Percentiles rank a stretch among this genome's conserved stretches.
Evolutionary conservation across 2,797 vertebrate species (phyloP).

Genomic region (Sternotherus odoratus): DNA sequence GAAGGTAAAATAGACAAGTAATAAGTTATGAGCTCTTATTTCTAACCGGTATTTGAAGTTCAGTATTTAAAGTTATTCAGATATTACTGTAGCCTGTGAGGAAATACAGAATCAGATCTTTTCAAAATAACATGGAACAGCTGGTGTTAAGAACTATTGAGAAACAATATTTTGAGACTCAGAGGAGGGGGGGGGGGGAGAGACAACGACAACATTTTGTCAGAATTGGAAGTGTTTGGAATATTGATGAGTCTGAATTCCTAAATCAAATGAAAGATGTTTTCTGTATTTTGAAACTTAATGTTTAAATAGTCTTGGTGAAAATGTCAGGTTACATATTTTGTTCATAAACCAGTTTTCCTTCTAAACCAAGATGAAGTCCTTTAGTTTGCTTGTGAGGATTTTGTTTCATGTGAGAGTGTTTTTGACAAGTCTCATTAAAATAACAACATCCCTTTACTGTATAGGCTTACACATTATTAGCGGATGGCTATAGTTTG

Average conservation of each 20-base stretch:
- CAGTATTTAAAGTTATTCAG: neutral
- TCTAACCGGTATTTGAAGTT: neutral
- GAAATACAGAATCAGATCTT: neutral
- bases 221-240: neutral
- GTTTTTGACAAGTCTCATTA: neutral
- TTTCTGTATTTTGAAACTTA: neutral
- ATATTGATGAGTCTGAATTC: neutral
- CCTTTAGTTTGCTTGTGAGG: neutral
- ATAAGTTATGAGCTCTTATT: too few relatives aligned
- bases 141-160: neutral
- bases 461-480: neutral
- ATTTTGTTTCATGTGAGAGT: neutral
- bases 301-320: neutral
- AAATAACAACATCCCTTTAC: neutral
- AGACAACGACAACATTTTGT: neutral
- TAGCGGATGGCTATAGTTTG: neutral
- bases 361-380: neutral
- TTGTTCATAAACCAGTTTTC: neutral
- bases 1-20: neutral
- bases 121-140: neutral
- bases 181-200: too few relatives aligned
- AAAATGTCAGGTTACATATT: neutral
- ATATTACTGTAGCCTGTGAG: neutral
- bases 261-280: neutral
- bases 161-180: neutral